Evolutionary conservation across 1,140 invertebrate species (phyloP).

Genomic region (Eubasilissa regina): DNA sequence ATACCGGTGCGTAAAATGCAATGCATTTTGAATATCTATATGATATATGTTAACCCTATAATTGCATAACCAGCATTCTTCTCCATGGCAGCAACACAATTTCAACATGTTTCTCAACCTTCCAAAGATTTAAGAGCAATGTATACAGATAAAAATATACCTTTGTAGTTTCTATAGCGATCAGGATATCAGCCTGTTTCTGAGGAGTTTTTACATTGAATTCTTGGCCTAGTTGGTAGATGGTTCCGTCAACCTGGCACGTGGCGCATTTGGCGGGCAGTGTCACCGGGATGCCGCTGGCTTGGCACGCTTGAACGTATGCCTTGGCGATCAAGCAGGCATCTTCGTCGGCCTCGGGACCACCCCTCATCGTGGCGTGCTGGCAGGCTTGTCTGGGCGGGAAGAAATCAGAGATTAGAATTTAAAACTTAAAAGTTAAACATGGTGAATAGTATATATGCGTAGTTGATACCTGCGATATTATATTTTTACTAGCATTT

Average conservation of each 20-base stretch:
- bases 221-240: slow-evolving; percentile 72
- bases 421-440: too few species aligned
- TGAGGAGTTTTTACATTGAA: slow-evolving; percentile 79
- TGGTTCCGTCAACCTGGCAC: slow-evolving; percentile 73
- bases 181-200: slow-evolving; percentile 82
- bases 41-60: too few species aligned
- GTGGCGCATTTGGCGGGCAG: slow-evolving; percentile 76
- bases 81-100: too few species aligned
- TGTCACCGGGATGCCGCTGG: slow-evolving; percentile 70
- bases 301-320: slow-evolving; percentile 74
- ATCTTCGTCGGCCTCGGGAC: slow-evolving; percentile 68
- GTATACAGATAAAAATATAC: too few species aligned
- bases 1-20: too few species aligned
- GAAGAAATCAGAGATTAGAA: neutral
- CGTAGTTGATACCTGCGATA: too few species aligned
- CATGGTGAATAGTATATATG: neutral
- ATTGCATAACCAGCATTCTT: too few species aligned
- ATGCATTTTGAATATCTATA: too few species aligned
- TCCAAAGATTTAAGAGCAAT: too few species aligned
- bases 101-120: too few species aligned
- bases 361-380: slow-evolving; percentile 71
- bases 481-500: too few species aligned
- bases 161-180: slow-evolving; percentile 78
- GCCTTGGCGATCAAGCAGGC: slow-evolving; percentile 75
- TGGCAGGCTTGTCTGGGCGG: slow-evolving; percentile 77